Base-by-base conservation (phyloP, 1,140 invertebrate species). In the Pogonus chalceus region DNA sequence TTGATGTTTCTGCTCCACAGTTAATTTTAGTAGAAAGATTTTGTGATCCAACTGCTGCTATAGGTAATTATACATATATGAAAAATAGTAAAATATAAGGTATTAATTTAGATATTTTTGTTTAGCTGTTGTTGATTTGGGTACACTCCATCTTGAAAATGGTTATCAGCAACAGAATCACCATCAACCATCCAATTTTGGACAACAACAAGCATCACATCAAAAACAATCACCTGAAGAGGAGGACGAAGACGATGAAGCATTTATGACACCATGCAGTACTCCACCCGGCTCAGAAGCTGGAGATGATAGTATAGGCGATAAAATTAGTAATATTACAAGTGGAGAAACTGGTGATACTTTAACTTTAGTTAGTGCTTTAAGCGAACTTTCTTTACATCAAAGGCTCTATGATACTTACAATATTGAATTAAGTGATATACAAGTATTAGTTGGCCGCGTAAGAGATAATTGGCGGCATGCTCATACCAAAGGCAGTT, bases 1-100 rank as follows among this genome's bases (percentile, higher is more conserved):
- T 96, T 51, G 90, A 96, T 66, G 92, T 97, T 50, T 90, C 88
- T 20, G 92, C 93, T 2, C 93, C 93, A 3, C 90, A 95, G 65
- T 91, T 97, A 52, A 79, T 96, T 58, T 73, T 89, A 46, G 80
- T 87, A n/a, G 90, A 95, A 67, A 82, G 88, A 61, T 88, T 93
- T 63, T 76, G 72, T 24, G 84, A 90, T 64, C 74, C 79, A 21
- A 88, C 88, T 65, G 85, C 88, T 0, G 76, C 82, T 0, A 82
- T 96, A 12, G 26, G 26, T 31, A 31, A 18, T 7, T 43, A 43
- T 16, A 18, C 37, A 12, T n/a, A n/a, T n/a, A n/a, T n/a, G n/a
- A n/a, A n/a, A n/a, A n/a, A n/a, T n/a, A n/a, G n/a, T n/a, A n/a
- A n/a, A n/a, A n/a, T n/a, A n/a, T n/a, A n/a, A n/a, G n/a, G n/a